Conservation (phyloP, 2,113 vertebrate genomes). For the Diadophis punctatus region DNA sequence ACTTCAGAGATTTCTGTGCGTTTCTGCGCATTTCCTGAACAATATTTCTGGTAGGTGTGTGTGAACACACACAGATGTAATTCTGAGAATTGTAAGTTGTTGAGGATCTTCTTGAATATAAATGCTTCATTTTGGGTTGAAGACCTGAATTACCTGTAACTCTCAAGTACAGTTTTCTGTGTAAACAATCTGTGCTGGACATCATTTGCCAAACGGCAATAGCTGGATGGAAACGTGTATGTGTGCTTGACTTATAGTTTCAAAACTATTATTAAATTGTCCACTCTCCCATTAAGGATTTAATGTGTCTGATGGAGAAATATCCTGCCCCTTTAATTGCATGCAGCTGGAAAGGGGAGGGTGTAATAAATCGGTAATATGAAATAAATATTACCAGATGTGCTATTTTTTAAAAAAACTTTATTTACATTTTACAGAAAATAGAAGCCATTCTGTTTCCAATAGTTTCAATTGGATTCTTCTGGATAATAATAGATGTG, state of each 20-base stretch:
- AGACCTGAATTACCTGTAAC: neutral
- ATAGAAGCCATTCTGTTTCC: neutral
- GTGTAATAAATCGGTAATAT: neutral
- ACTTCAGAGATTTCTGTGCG: too few species aligned
- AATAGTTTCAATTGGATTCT: neutral
- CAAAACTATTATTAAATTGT: neutral
- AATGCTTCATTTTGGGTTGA: neutral
- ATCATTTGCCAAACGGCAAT: neutral
- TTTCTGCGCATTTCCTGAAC: constrained; percentile 9
- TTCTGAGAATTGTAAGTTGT: neutral
- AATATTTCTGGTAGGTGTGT: constrained; percentile 21
- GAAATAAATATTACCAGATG: neutral
- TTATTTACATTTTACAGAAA: neutral
- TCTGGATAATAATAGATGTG: neutral
- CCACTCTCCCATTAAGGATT: neutral
- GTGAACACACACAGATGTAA: neutral
- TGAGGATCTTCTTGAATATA: constrained; percentile 1
- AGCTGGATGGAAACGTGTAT: neutral
- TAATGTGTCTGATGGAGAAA: neutral
- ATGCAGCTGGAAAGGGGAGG: neutral
- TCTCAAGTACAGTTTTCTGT: neutral
- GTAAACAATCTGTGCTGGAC: neutral
- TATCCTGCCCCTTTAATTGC: neutral
- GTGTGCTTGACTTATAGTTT: neutral
- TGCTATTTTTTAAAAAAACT: neutral